A percentile compares a stretch with the other conserved stretches of the same genome.
These are phyloP conservation scores for Eleginops maclovinus DNA, from an alignment of 2,113 vertebrate genomes.

Conservation along the genomic window DNA sequence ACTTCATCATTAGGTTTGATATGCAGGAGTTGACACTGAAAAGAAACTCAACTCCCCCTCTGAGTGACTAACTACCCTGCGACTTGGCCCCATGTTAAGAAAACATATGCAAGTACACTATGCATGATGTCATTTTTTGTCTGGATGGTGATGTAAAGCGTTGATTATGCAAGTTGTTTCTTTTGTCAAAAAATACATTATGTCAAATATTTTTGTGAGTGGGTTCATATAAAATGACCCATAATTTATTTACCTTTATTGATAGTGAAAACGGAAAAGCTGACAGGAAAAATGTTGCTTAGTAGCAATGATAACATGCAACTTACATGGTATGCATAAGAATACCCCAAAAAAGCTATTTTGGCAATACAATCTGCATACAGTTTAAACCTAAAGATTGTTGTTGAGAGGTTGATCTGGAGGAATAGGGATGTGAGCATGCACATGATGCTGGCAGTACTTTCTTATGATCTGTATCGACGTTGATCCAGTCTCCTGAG, in stretches of 20 bases:
- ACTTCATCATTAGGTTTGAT: slow-evolving; percentile 14
- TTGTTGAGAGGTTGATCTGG: not conserved
- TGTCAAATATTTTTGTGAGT: slow-evolving; percentile 54
- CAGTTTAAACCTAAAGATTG: too few relatives aligned
- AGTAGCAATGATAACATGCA: not conserved
- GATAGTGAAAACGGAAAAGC: not conserved
- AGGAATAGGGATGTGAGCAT: not conserved
- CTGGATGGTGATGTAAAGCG: slow-evolving; percentile 53
- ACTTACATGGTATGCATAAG: not conserved
- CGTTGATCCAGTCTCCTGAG: slow-evolving; percentile 4
- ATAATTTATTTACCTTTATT: not conserved
- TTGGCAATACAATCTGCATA: too few relatives aligned
- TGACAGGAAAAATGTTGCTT: not conserved
- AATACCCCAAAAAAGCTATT: not conserved
- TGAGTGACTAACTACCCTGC: slow-evolving; percentile 23
- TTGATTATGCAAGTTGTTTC: slow-evolving; percentile 54
- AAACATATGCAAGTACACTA: slow-evolving; percentile 60
- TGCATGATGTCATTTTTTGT: slow-evolving; percentile 74
- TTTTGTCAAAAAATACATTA: slow-evolving; percentile 56
- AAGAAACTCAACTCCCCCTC: slow-evolving; percentile 32
- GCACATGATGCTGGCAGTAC: not conserved
- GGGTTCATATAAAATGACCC: slow-evolving; percentile 28
- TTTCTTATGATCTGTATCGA: not conserved
- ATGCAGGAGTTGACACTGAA: slow-evolving; percentile 7
- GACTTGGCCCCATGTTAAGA: slow-evolving; percentile 65